phyloP scores from a whole-genome alignment of 2,888 invertebrate species.

The Sepiola atlantica region DNA sequence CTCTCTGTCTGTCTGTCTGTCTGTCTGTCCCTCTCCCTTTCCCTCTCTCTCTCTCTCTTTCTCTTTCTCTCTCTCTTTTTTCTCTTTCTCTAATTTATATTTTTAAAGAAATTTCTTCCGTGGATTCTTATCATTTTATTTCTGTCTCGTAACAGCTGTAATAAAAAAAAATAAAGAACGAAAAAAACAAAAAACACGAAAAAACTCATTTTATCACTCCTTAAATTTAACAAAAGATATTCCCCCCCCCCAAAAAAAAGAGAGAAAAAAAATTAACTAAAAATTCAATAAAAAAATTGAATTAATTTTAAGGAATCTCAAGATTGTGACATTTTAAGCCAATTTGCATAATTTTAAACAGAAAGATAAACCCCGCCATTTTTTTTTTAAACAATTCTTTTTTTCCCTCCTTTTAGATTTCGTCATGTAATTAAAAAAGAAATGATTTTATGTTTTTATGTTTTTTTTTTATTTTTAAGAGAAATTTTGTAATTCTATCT shows the following conservation, averaged over 20 bases:
- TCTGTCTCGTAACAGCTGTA: neutral
- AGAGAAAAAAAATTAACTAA: neutral
- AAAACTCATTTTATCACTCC: neutral
- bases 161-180: neutral
- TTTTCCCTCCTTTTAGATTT: neutral
- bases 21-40: too few relatives aligned
- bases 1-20: neutral
- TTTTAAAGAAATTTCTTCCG: neutral
- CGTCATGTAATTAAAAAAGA: neutral
- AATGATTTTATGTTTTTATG: neutral
- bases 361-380: neutral
- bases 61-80: accelerated
- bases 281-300: neutral
- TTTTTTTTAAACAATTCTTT: neutral
- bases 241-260: neutral
- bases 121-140: neutral
- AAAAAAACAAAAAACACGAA: too few relatives aligned
- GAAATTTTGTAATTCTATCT: neutral
- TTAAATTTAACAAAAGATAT: neutral
- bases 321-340: neutral
- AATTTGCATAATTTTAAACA: neutral
- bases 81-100: neutral
- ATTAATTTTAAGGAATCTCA: neutral
- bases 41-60: neutral
- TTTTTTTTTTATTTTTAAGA: neutral